Evolutionary conservation across 2,888 invertebrate genomes (phyloP).

Genomic region (Micropterix aruncella): DNA sequence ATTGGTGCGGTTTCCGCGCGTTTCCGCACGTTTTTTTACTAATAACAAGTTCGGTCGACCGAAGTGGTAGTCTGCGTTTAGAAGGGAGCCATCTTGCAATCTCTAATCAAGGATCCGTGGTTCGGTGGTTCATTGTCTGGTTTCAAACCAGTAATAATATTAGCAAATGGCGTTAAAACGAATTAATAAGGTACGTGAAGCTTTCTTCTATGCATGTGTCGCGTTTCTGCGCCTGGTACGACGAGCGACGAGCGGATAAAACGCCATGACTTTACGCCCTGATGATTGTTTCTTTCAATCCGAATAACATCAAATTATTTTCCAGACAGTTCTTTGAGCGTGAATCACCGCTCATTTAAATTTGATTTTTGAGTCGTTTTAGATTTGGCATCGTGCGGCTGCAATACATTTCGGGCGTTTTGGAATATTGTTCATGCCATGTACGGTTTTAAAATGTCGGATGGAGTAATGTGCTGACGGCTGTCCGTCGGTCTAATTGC

Average conservation of each 20-base stretch:
- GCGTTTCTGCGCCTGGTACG: not conserved
- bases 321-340: slow-evolving; percentile 30
- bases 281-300: slow-evolving; percentile 50
- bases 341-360: too few species aligned
- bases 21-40: slow-evolving; percentile 1
- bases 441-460: slow-evolving; percentile 10
- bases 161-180: slow-evolving; percentile 91
- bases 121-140: slow-evolving; percentile 72
- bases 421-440: too few species aligned
- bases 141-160: slow-evolving; percentile 60
- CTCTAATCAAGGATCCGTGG: slow-evolving; percentile 76
- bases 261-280: slow-evolving; percentile 27
- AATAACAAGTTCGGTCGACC: slow-evolving; percentile 29
- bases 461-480: slow-evolving; percentile 6
- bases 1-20: slow-evolving; percentile 15
- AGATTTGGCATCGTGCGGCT: too few species aligned
- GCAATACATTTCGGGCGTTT: too few species aligned
- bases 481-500: not conserved
- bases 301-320: slow-evolving; percentile 48
- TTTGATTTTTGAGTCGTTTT: too few species aligned
- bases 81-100: slow-evolving; percentile 78
- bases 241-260: not conserved
- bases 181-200: slow-evolving; percentile 83
- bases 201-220: slow-evolving; percentile 3
- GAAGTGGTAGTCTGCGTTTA: slow-evolving; percentile 63